Base-by-base conservation (phyloP, 2,797 vertebrate genomes). In the Cirrhinus molitorella region DNA sequence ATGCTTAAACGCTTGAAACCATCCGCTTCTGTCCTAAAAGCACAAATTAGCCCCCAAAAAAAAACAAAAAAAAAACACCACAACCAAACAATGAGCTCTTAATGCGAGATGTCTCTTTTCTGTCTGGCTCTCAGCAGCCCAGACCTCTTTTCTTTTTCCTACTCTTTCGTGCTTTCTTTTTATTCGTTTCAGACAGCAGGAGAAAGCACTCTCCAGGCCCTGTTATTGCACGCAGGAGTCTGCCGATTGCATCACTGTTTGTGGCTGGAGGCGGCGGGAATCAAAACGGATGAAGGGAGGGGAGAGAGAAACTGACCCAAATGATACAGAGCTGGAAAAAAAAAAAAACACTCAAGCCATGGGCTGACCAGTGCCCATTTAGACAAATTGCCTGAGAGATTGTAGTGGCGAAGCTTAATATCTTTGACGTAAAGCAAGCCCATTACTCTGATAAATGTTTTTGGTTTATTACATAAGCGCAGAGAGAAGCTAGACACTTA, bases 211-310 rank as follows among this genome's bases (percentile, higher is more conserved):
- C 90, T 91, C 90, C 92, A 92, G 92, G 90, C 89, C 90, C 91
- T 90, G 91, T 88, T 93, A 94, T 95, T 96, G 94, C 94, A 84
- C 74, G 84, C 92, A 90, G 92, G 91, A 94, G 92, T 92, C 85
- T 37, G 89, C 85, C 92, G 90, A 94, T 95, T 95, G 94, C 94
- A 95, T 95, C 94, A 96, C 93, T 88, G 93, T 72, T 82, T 86
- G 93, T 89, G 88, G 91, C 91, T 92, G 91, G 90, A 92, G 91
- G 91, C 91, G 90, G 89, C 88, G 91, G 91, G 92, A 94, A 93
- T 91, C 90, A 63, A 77, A 79, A 81, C 49, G 80, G 71, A 79
- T 65, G 12, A 68, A 47, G 45, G 61, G 65, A 68, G 72, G 25
- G 19, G 83, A 53, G 34, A 23, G 78, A 12, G 14, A 21, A 25